Percentiles rank a stretch among this genome's conserved stretches.
Evolutionary conservation across 2,797 vertebrate genomes (phyloP).

Genomic region (Coregonus suidteri): DNA sequence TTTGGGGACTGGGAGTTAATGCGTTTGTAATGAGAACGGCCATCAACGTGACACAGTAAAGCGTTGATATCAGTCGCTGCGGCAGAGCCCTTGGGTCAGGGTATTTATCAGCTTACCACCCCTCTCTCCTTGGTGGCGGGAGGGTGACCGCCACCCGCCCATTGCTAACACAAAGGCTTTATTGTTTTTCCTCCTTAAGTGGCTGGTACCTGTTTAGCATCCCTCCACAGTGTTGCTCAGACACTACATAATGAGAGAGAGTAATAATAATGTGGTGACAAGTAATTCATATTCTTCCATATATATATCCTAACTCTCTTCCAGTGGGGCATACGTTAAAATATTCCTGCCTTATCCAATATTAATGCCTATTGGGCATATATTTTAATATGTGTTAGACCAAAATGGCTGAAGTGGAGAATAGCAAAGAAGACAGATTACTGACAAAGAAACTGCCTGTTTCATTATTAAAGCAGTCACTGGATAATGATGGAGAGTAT

Average conservation of each 20-base stretch:
- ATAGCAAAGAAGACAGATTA: conserved; percentile 67
- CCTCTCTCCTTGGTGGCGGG: conserved; percentile 16
- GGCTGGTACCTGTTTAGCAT: conserved; percentile 50
- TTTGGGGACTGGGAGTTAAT: conserved; percentile 72
- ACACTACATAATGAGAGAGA: conserved; percentile 61
- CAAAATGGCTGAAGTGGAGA: conserved; percentile 53
- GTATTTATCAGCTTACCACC: conserved; percentile 65
- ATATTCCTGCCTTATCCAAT: conserved; percentile 75
- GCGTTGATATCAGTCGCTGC: conserved; percentile 53
- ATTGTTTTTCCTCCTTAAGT: conserved; percentile 37
- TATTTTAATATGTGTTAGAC: conserved; percentile 67
- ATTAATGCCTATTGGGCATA: conserved; percentile 72
- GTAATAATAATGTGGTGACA: conserved; percentile 62
- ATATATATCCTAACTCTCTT: conserved; percentile 45
- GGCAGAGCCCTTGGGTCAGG: conserved; percentile 60
- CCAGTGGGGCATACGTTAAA: conserved; percentile 63
- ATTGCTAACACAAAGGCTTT: not conserved
- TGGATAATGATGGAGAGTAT: conserved; percentile 59
- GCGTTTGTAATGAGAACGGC: conserved; percentile 78
- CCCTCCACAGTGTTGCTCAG: conserved; percentile 27
- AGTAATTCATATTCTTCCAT: conserved; percentile 74
- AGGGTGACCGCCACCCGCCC: not conserved
- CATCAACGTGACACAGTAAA: conserved; percentile 68
- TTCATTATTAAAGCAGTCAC: conserved; percentile 68
- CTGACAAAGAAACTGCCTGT: conserved; percentile 65